Evolutionary conservation across 2,113 vertebrate species (phyloP).

Genomic region (Corythaeola cristata): DNA sequence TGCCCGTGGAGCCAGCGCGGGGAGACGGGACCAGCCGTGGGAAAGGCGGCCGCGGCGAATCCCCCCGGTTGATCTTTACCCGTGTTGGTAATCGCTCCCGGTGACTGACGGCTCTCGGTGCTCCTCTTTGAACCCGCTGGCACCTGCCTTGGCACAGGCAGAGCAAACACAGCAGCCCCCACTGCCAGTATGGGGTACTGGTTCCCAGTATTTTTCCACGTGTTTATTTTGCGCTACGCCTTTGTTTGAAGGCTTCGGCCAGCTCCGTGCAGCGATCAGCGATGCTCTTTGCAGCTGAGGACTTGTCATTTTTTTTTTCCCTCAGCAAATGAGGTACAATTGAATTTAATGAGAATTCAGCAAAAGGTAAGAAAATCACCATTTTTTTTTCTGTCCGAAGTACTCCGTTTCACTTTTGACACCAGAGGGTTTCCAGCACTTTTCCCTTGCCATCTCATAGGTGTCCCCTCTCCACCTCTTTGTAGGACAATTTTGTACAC

Average conservation of each 20-base stretch:
- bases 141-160: neutral
- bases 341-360: neutral
- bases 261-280: neutral
- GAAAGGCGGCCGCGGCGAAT: neutral
- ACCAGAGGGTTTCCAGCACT: neutral
- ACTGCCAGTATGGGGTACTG: no score
- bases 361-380: neutral
- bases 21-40: rapidly evolving
- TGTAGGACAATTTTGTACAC: neutral
- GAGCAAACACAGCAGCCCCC: neutral
- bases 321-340: neutral
- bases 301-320: neutral
- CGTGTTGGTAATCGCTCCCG: rapidly evolving
- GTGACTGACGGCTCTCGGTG: no score
- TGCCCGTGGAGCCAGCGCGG: neutral
- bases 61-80: neutral
- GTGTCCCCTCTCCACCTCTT: neutral
- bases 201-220: neutral
- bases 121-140: rapidly evolving
- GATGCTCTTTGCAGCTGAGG: neutral
- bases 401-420: neutral
- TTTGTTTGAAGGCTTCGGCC: neutral
- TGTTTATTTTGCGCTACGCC: neutral
- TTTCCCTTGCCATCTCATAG: neutral
- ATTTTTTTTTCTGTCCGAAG: neutral